A percentile compares a stretch with the other conserved stretches of the same genome.
Evolutionary conservation across 2,113 vertebrate species (phyloP).

Genomic region (Psilopsiagon aurifrons): DNA sequence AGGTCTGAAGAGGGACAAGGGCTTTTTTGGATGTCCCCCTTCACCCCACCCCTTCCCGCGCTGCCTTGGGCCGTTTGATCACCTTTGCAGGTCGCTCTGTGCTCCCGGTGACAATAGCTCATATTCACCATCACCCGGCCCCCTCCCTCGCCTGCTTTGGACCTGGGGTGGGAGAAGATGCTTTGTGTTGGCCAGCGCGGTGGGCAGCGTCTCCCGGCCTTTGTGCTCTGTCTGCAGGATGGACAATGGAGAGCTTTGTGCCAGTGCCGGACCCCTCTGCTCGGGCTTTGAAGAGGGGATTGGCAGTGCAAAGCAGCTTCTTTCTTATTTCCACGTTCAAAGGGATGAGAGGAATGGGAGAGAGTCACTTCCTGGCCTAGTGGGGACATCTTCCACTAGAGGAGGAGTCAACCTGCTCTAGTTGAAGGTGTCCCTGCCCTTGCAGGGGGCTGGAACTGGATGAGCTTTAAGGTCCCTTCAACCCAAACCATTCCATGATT

Average conservation of each 20-base stretch:
- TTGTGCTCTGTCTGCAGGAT: neutral
- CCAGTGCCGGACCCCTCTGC: neutral
- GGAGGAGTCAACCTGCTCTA: neutral
- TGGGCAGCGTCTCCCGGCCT: slow-evolving; percentile 34
- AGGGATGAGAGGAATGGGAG: neutral
- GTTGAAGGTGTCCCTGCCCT: neutral
- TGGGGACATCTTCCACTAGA: neutral
- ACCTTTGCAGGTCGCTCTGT: slow-evolving; percentile 66
- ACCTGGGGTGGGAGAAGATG: slow-evolving; percentile 11
- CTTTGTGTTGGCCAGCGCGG: slow-evolving; percentile 25
- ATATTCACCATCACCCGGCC: slow-evolving; percentile 66
- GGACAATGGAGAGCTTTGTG: slow-evolving; percentile 79
- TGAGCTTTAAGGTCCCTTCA: neutral
- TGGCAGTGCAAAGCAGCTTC: neutral
- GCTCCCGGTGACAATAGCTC: slow-evolving; percentile 76
- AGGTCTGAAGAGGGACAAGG: slow-evolving; percentile 75
- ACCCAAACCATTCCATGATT: neutral
- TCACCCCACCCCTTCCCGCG: neutral
- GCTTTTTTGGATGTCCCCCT: slow-evolving; percentile 73
- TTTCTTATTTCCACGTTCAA: slow-evolving; percentile 32
- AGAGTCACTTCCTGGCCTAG: neutral
- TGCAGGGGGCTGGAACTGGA: neutral
- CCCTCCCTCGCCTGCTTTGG: neutral
- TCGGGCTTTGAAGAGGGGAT: slow-evolving; percentile 50
- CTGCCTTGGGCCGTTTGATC: slow-evolving; percentile 76